A percentile compares a stretch with the other conserved stretches of the same genome.
Evolutionary conservation across 2,113 vertebrate genomes (phyloP).

Genomic region (Pimephales promelas): DNA sequence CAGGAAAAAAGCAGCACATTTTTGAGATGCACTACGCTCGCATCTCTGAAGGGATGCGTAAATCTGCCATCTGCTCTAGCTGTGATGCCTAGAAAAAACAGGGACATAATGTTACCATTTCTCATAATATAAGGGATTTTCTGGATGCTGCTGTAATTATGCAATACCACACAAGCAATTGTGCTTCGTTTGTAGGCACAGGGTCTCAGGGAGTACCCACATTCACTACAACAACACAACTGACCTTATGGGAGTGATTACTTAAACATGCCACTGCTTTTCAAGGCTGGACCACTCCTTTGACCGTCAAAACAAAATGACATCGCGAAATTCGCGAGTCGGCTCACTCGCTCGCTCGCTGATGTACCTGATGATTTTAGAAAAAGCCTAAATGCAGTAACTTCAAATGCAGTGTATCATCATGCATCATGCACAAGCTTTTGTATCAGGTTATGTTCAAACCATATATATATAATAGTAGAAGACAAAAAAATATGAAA

Average conservation of each 20-base stretch:
- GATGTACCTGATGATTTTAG: neutral
- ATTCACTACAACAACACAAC: neutral
- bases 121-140: neutral
- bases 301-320: too few relatives aligned
- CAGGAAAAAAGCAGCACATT: neutral
- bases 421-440: neutral
- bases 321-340: too few relatives aligned
- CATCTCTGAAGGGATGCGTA: neutral
- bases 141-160: neutral
- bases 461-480: neutral
- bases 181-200: neutral
- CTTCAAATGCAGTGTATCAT: too few relatives aligned
- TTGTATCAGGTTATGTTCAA: neutral
- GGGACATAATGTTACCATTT: neutral
- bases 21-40: neutral
- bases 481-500: neutral
- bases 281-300: too few relatives aligned
- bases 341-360: too few relatives aligned
- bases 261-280: neutral
- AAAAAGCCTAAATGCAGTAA: too few relatives aligned
- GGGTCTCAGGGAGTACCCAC: neutral
- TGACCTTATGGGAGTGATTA: neutral
- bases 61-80: constrained; percentile 1
- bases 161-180: neutral
- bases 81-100: neutral